Evolutionary conservation across 2,888 invertebrate genomes (phyloP).

Genomic region (Metacarcinus magister): DNA sequence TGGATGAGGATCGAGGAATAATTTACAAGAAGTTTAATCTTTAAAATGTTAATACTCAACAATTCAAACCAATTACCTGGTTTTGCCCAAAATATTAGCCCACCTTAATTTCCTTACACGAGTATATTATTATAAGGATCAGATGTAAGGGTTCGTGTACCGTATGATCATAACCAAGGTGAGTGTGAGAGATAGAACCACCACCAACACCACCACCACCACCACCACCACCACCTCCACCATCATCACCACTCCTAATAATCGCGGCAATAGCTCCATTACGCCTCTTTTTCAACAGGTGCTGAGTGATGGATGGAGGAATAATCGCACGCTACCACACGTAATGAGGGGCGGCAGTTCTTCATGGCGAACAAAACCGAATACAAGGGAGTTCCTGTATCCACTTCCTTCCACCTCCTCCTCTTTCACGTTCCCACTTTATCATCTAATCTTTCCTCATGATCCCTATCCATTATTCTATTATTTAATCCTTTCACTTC

Average conservation of each 20-base stretch:
- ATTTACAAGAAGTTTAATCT: neutral
- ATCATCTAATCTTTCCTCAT: neutral
- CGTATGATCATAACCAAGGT: neutral
- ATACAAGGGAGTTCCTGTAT: neutral
- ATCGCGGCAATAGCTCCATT: slow-evolving; percentile 10
- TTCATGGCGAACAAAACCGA: neutral
- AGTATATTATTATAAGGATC: neutral
- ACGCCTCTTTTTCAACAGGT: slow-evolving; percentile 41
- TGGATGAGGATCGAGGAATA: neutral
- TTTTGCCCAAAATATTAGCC: no score
- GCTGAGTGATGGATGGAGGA: slow-evolving; percentile 11
- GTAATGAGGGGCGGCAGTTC: neutral
- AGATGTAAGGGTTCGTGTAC: neutral
- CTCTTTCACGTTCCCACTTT: neutral
- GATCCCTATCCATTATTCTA: neutral
- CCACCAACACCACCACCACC: neutral
- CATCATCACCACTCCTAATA: neutral
- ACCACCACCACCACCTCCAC: neutral
- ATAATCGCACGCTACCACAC: neutral
- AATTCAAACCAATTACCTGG: no score
- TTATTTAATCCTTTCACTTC: neutral
- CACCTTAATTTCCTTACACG: no score
- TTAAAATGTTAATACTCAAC: neutral
- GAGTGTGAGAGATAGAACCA: neutral
- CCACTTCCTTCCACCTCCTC: neutral